phyloP scores from a whole-genome alignment of 2,888 invertebrate genomes.

The Ormyrus rosae region DNA sequence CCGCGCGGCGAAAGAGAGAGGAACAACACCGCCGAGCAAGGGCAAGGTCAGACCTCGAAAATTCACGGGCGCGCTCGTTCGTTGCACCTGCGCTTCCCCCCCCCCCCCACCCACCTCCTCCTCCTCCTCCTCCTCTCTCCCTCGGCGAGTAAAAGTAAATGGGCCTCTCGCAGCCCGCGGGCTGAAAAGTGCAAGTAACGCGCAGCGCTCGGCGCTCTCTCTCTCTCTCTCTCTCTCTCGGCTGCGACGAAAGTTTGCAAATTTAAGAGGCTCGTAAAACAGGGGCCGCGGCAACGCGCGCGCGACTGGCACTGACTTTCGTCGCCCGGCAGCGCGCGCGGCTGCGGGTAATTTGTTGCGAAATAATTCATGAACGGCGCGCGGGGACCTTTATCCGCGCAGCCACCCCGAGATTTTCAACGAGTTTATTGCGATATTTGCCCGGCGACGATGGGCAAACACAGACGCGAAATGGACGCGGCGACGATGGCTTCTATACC shows the following conservation, averaged over 20 bases:
- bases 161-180: no score
- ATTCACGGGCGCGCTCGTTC: conserved; percentile 15
- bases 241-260: conserved; percentile 28
- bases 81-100: conserved; percentile 44
- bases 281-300: background rate
- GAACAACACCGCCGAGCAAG: conserved; percentile 37
- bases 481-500: no score
- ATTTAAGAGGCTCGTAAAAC: conserved; percentile 41
- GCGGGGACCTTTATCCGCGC: no score
- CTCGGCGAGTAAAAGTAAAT: conserved; percentile 33
- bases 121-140: background rate
- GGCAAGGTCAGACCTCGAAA: conserved; percentile 55
- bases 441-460: no score
- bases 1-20: background rate
- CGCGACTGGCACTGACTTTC: background rate
- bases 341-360: conserved; percentile 5
- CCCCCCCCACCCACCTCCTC: background rate
- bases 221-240: no score
- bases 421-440: no score
- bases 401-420: no score
- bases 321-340: background rate
- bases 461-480: no score
- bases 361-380: background rate
- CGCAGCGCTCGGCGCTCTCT: no score
- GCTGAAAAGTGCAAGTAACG: no score